phyloP scores from a whole-genome alignment of 2,797 vertebrate genomes.

The Parauchenoglanis ngamensis region DNA sequence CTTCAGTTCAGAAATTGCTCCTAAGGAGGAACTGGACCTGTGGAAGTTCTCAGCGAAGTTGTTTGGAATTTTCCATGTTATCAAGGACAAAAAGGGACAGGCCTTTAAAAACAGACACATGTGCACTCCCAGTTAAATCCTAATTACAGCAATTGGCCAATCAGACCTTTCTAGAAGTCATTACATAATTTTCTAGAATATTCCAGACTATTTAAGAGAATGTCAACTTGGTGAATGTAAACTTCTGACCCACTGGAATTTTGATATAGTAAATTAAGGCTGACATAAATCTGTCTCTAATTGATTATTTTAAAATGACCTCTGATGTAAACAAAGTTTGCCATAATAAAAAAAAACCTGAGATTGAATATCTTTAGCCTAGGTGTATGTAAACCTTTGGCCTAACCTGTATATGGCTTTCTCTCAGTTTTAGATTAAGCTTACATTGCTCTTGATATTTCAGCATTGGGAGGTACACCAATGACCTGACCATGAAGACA shows the following conservation, averaged over 20 bases:
- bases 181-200: background rate
- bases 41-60: background rate
- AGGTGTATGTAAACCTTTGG: background rate
- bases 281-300: background rate
- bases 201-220: background rate
- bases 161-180: background rate
- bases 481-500: constrained; percentile 68
- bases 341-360: background rate
- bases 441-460: constrained; percentile 39
- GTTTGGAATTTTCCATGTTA: background rate
- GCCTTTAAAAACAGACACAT: background rate
- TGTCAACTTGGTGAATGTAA: background rate
- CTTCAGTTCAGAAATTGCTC: background rate
- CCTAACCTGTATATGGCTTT: background rate
- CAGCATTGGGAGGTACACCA: constrained; percentile 70
- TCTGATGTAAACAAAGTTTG: background rate
- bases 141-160: background rate
- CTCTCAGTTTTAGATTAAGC: background rate
- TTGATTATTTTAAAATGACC: background rate
- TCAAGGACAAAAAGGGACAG: background rate
- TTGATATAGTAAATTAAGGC: background rate
- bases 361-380: background rate
- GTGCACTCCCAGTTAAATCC: background rate
- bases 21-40: background rate
- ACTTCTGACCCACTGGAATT: background rate